Conservation (phyloP, 2,113 vertebrate species). For the Crotalus helleri region DNA sequence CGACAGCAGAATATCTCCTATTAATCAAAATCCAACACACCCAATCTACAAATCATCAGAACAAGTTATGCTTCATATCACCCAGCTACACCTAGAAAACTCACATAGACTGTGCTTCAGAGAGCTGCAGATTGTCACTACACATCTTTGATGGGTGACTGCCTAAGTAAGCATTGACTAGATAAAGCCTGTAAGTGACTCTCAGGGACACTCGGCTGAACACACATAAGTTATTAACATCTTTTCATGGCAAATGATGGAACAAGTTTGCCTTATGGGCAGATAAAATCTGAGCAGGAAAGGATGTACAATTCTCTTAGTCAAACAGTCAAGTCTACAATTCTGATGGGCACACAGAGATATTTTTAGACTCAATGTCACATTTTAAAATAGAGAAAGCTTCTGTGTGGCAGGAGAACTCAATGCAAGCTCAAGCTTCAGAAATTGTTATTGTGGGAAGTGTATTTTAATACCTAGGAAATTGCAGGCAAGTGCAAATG, state of each 20-base stretch:
- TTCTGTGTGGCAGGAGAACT: background rate
- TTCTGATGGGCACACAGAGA: background rate
- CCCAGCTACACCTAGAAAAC: slow-evolving; percentile 15
- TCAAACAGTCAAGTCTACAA: background rate
- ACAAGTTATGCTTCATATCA: slow-evolving; percentile 12
- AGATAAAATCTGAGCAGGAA: background rate
- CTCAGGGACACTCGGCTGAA: background rate
- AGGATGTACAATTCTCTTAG: background rate
- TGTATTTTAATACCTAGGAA: background rate
- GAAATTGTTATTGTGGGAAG: background rate
- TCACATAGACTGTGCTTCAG: background rate
- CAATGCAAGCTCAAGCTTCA: background rate
- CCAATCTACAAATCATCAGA: background rate
- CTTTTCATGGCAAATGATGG: background rate
- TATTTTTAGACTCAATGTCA: background rate
- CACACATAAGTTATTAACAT: background rate
- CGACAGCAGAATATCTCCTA: background rate
- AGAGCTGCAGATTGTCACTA: background rate
- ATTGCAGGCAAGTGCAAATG: background rate
- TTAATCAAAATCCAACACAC: slow-evolving; percentile 5
- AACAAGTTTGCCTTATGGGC: background rate
- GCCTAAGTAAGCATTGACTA: background rate
- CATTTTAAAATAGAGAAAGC: background rate
- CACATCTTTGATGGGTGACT: background rate
- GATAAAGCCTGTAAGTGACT: background rate